Conservation (phyloP, 2,113 vertebrate genomes). For the Pungitius pungitius region DNA sequence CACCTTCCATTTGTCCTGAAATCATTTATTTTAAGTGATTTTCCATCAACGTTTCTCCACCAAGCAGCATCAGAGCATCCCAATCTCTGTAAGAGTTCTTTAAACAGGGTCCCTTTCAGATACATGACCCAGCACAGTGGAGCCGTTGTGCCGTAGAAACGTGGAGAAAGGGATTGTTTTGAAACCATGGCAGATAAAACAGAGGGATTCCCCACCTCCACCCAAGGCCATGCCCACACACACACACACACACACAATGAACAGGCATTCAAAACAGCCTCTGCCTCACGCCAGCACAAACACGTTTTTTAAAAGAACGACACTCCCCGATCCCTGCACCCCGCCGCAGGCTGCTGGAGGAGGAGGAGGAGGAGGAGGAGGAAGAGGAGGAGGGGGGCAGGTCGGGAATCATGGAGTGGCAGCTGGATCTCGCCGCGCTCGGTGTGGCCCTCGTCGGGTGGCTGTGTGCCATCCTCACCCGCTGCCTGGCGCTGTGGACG, state of each 20-base stretch:
- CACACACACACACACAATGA: too few species aligned
- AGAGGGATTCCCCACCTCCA: conserved; percentile 61
- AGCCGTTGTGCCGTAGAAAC: conserved; percentile 58
- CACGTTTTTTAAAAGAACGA: background rate
- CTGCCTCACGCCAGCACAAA: conserved; percentile 39
- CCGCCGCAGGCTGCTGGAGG: conserved; percentile 37
- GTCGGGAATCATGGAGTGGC: conserved; percentile 67
- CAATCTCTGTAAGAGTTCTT: conserved; percentile 9
- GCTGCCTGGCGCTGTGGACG: conserved; percentile 88
- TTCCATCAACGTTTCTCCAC: background rate
- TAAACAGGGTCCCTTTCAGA: background rate
- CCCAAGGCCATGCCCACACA: conserved; percentile 43
- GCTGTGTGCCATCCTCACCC: conserved; percentile 81
- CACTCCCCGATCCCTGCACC: conserved; percentile 34
- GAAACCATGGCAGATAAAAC: conserved; percentile 75
- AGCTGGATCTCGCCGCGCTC: conserved; percentile 69
- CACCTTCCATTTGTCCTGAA: background rate
- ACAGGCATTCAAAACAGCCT: conserved; percentile 34
- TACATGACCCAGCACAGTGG: conserved; percentile 41
- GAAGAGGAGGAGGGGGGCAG: conserved; percentile 27
- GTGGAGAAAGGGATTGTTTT: conserved; percentile 65
- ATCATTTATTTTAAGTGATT: too few species aligned
- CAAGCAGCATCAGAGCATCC: background rate
- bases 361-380: conserved; percentile 19
- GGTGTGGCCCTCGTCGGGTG: conserved; percentile 70